These are phyloP conservation scores for Eudyptes chrysolophus DNA, from an alignment of 2,113 vertebrate species.

Conservation along the genomic window DNA sequence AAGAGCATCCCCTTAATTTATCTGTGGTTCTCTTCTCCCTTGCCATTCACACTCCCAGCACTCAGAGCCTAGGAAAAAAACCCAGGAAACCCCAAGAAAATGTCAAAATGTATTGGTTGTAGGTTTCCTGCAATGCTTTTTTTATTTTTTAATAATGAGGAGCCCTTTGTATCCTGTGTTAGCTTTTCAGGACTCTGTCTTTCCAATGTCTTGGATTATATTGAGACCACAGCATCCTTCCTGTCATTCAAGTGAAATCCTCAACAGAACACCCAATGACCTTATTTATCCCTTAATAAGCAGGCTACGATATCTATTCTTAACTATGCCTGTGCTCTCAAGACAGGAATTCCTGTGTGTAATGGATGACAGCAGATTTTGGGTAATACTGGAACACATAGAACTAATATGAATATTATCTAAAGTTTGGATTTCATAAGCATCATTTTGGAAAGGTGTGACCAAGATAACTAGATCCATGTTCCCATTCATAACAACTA, in stretches of 20 bases:
- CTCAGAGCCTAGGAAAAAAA: background rate
- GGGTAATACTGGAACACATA: background rate
- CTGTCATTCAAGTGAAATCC: slow-evolving; percentile 23
- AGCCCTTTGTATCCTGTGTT: background rate
- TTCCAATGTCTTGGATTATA: background rate
- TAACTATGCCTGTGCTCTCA: background rate
- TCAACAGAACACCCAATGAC: background rate
- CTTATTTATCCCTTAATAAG: slow-evolving; percentile 1
- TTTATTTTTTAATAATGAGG: background rate
- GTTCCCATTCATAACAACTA: background rate
- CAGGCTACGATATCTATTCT: background rate
- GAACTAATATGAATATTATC: background rate
- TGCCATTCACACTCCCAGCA: background rate
- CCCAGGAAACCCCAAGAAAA: background rate
- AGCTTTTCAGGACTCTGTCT: background rate
- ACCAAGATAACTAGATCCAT: background rate
- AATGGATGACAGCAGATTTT: background rate
- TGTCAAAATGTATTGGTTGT: background rate
- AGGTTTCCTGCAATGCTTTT: background rate
- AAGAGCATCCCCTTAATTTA: background rate
- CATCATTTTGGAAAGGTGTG: background rate
- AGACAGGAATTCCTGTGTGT: background rate
- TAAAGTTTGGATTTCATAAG: background rate
- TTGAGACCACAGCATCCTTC: slow-evolving; percentile 24
- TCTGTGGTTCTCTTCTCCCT: background rate